Evolutionary conservation across 2,113 vertebrate species (phyloP).

Genomic region (Grantiella picta): DNA sequence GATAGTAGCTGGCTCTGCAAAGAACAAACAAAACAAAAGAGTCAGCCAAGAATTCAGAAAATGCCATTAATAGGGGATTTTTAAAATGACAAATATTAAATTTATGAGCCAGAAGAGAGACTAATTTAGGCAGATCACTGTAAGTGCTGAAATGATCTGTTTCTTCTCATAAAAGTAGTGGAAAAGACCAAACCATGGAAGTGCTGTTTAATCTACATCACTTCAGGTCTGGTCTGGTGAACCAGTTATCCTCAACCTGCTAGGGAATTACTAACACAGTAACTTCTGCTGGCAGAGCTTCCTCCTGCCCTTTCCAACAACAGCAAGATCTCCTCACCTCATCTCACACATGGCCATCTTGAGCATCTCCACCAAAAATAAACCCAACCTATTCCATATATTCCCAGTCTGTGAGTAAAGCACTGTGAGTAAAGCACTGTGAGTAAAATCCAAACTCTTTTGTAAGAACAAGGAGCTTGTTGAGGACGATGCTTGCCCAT

Average conservation of each 20-base stretch:
- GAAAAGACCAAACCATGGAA: not conserved
- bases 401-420: not conserved
- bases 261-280: not conserved
- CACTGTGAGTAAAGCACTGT: not conserved
- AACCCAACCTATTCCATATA: not conserved
- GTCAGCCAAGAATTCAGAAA: not conserved
- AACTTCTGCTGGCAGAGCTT: not conserved
- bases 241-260: not conserved
- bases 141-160: not conserved
- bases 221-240: not conserved
- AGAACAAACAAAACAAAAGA: not conserved
- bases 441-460: not conserved
- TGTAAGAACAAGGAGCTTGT: not conserved
- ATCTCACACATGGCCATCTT: not conserved
- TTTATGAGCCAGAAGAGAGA: not conserved
- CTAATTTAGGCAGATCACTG: not conserved
- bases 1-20: conserved; percentile 94
- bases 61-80: not conserved
- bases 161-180: not conserved
- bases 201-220: not conserved
- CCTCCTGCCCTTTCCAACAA: not conserved
- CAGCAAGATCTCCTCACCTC: not conserved
- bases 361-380: not conserved
- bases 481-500: not conserved
- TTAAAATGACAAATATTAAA: not conserved